Evolutionary conservation across 2,113 vertebrate genomes (phyloP).

Genomic region (Forbesichthys agassizii): DNA sequence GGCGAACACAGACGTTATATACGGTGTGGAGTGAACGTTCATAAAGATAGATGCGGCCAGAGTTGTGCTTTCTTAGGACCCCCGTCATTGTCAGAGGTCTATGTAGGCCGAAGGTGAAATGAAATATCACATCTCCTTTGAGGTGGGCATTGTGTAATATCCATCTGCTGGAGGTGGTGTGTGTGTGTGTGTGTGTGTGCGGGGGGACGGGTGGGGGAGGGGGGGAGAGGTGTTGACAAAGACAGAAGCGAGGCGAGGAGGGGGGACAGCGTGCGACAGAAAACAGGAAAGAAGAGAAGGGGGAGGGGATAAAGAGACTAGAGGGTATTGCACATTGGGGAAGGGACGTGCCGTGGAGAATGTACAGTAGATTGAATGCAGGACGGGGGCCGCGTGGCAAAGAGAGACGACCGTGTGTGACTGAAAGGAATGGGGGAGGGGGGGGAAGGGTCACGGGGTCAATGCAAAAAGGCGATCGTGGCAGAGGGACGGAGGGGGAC

Average conservation of each 20-base stretch:
- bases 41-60: constrained; percentile 48
- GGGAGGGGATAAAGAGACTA: too few relatives aligned
- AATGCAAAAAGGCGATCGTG: not conserved
- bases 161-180: constrained; percentile 5
- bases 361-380: not conserved
- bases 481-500: not conserved
- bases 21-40: constrained; percentile 37
- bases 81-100: constrained; percentile 50
- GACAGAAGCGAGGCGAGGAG: not conserved
- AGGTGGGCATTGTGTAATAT: constrained; percentile 26
- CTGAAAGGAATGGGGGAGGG: not conserved
- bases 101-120: constrained; percentile 43
- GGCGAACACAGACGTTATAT: constrained; percentile 26
- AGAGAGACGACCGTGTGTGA: not conserved
- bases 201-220: too few relatives aligned
- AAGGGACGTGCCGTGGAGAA: not conserved
- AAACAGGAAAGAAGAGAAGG: constrained; percentile 10
- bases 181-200: not conserved
- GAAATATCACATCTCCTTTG: constrained; percentile 40
- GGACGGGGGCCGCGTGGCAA: not conserved
- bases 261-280: not conserved
- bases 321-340: not conserved
- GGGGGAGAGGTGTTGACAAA: not conserved
- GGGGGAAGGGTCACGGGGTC: not conserved
- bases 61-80: constrained; percentile 46